Evolutionary conservation across 2,797 vertebrate genomes (phyloP), one percentile per base, ranked within the genome.

Genomic region (Rhabdomys pumilio): DNA sequence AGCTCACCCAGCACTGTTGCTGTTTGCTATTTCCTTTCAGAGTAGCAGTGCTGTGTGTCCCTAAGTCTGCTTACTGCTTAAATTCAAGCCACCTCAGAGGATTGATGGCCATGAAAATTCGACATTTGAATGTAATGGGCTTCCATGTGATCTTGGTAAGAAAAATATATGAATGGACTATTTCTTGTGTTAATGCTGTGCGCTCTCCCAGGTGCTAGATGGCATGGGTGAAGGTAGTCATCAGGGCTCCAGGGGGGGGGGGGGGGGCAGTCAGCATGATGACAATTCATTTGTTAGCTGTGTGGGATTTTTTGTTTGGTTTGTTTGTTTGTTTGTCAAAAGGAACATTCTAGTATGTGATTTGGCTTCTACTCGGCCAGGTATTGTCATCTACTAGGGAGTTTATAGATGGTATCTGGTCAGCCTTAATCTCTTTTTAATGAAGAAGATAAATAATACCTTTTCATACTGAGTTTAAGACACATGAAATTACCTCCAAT

Each of bases 81-180:
- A 98, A 98, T 26, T 99, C 99, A 14, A 95, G 72, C 1, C 98
- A 98, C 24, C 99, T 99, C 29, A 98, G 98, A 29, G 99, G 99
- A 31, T 97, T 57, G 3, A 89, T 99, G 94, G 99, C 98, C 24
- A 31, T 99, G 92, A 99, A 99, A 98, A 97, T 98, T 53, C 98
- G 99, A 24, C 99, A 99, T 94, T 98, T 99, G 91, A 98, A 97
- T 97, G 97, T 98, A 89, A 98, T 99, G 97, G 99, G 99, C 86
- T 99, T 99, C 90, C 69, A 97, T 14, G 98, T 99, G 7, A 98
- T 99, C 82, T 79, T 99, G 99, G 99, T 99, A 98, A 99, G 98
- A 92, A 93, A 38, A 87, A 84, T 84, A 53, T 63, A 17, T 75
- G 77, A 55, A 31, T 59, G 84, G 75, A 76, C 59, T 59, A 6